Percentiles rank a stretch among this genome's conserved stretches.
Evolutionary conservation across 2,888 invertebrate species (phyloP).

Genomic region (Orthosia incerta): DNA sequence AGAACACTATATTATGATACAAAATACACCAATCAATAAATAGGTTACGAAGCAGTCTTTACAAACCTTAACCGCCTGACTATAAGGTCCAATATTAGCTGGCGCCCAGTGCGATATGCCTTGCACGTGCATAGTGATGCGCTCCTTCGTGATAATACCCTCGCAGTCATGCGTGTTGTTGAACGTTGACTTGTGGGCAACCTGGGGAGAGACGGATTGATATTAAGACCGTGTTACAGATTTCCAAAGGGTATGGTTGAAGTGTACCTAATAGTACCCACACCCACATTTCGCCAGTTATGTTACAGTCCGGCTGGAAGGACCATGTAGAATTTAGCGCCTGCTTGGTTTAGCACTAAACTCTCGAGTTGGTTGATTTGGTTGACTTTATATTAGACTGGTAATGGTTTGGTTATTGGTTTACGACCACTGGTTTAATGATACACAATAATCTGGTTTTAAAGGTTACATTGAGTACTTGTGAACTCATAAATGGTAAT

Average conservation of each 20-base stretch:
- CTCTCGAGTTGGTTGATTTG: too few relatives aligned
- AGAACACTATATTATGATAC: background rate
- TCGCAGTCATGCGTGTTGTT: slow-evolving; percentile 77
- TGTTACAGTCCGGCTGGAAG: too few relatives aligned
- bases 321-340: too few relatives aligned
- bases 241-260: background rate
- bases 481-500: too few relatives aligned
- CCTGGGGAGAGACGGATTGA: slow-evolving; percentile 68
- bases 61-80: slow-evolving; percentile 96
- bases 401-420: too few relatives aligned
- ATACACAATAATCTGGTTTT: too few relatives aligned
- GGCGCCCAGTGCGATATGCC: slow-evolving; percentile 99
- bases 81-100: slow-evolving; percentile 98
- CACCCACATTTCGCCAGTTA: too few relatives aligned
- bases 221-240: background rate
- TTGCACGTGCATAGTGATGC: slow-evolving; percentile 98
- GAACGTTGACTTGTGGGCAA: slow-evolving; percentile 82
- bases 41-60: background rate
- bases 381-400: too few relatives aligned
- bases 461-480: too few relatives aligned
- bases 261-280: background rate
- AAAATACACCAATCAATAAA: background rate
- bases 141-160: slow-evolving; percentile 80
- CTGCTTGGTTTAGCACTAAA: too few relatives aligned
- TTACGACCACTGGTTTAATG: too few relatives aligned